Evolutionary conservation across 2,113 vertebrate genomes (phyloP).

Genomic region (Theristicus caerulescens): DNA sequence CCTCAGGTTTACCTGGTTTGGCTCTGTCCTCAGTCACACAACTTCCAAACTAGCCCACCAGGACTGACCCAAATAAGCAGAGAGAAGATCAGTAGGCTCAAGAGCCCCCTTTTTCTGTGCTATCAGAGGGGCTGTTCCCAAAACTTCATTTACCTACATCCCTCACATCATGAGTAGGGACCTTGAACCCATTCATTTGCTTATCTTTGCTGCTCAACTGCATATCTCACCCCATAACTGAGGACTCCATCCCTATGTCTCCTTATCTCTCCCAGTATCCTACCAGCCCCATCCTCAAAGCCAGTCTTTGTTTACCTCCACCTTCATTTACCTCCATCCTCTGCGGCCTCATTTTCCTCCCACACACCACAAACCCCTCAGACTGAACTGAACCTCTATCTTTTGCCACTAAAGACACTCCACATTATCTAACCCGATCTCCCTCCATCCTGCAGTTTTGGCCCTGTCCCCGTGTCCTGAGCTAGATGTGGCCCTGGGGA

Average conservation of each 20-base stretch:
- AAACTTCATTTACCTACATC: background rate
- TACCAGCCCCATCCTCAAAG: background rate
- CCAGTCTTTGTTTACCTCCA: background rate
- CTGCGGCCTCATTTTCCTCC: rapidly evolving
- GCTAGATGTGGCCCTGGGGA: background rate
- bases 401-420: background rate
- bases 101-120: background rate
- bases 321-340: background rate
- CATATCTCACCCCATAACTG: background rate
- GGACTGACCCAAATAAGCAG: background rate
- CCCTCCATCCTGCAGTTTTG: background rate
- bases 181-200: background rate
- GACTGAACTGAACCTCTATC: background rate
- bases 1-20: background rate
- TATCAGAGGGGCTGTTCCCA: background rate
- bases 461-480: rapidly evolving
- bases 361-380: background rate
- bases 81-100: rapidly evolving
- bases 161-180: too few species aligned
- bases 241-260: background rate
- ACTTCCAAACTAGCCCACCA: background rate
- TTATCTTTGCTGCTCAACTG: background rate
- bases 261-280: background rate
- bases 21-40: background rate
- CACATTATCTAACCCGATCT: background rate